Base-by-base conservation (phyloP, 1,140 invertebrate genomes). In the Probaryconus sp. region DNA sequence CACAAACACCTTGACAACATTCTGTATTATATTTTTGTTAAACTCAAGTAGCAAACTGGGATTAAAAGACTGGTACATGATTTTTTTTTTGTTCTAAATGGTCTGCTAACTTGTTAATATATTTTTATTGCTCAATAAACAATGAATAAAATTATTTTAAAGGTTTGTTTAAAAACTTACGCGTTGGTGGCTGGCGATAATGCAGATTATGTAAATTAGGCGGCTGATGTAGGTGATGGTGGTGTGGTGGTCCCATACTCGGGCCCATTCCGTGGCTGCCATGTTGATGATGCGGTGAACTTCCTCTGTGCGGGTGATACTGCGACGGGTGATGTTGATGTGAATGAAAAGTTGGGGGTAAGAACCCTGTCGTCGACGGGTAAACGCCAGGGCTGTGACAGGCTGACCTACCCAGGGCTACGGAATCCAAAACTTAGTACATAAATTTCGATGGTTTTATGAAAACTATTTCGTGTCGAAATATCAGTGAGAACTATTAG, bases 311-410 rank as follows among this genome's bases (percentile, higher is more conserved):
- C 33, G 80, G 83, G 42, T 87, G 85, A 69, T 87, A 87, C 64
- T 87, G 85, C 35, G 83, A 83, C 17, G 83, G 80, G 73, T 87
- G 82, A 31, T 81, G 74, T 43, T 87, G 87, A 71, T 87, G 87
- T 5, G 83, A 82, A 37, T 87, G 85, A 72, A 85, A 87, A 11
- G 84, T 81, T 31, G 85, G 84, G 42, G 84, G 85, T 65, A 87
- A 70, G 81, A 86, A 77, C 69, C 81, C 71, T 43, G 75, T 82
- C 64, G 79, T 78, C 38, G 77, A 84, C 26, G 76, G 80, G 64
- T 87, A 87, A 11, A 87, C 80, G 16, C 86, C 87, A 5, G 89
- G 88, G 79, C 89, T 90, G 76, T 89, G 89, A 63, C 89, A 90
- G 48, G 89, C 88, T 56, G 89, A 87, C 74, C 89, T 89, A 68